Base-by-base conservation (phyloP, 1,140 invertebrate genomes). In the Lepidotrigona ventralis region DNA sequence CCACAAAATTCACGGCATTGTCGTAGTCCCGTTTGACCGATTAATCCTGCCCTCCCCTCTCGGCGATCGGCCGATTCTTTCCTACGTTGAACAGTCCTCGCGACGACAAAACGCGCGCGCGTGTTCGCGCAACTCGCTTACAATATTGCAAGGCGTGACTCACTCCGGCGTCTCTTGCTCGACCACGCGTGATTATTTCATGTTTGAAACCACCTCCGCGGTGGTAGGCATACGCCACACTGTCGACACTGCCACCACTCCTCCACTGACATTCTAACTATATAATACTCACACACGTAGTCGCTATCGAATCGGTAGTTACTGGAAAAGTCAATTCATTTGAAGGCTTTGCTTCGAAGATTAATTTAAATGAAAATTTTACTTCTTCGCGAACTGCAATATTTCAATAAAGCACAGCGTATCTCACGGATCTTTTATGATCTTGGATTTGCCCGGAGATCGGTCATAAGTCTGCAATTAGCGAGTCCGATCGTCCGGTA, bases 141-240 rank as follows among this genome's bases (percentile, higher is more conserved):
- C 73, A 84, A 84, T 88, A 89, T 88, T 72, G 85, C 54, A 69
- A 69, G 60, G 76, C 66, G 79, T 89, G 88, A 89, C 87, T 89
- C 88, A 89, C 88, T 89, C 33, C 88, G 77, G 79, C 85, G 83
- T 89, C 73, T 89, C 76, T 85, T 70, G 83, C 88, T 89, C 88
- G 88, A 89, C 88, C 87, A 85, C 81, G 81, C 81, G 81, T 83
- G 81, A 83, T 83, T 83, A 83, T 83, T 83, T 83, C 81, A 78
- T 56, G 81, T 83, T 83, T 78, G 84, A 87, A 89, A 87, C 88
- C 87, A 89, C 88, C 88, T 89, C 88, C 88, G 87, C 87, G 85
- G 39, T 79, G 81, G 75, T 84, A 84, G 75, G 29, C 78, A 82
- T 84, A 81, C 63, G 70, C 69, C 54, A 51, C 84, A 69, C 69